A percentile compares a stretch with the other conserved stretches of the same genome.
phyloP scores from a whole-genome alignment of 1,140 invertebrate species.

The Aphaenogaster floridana region DNA sequence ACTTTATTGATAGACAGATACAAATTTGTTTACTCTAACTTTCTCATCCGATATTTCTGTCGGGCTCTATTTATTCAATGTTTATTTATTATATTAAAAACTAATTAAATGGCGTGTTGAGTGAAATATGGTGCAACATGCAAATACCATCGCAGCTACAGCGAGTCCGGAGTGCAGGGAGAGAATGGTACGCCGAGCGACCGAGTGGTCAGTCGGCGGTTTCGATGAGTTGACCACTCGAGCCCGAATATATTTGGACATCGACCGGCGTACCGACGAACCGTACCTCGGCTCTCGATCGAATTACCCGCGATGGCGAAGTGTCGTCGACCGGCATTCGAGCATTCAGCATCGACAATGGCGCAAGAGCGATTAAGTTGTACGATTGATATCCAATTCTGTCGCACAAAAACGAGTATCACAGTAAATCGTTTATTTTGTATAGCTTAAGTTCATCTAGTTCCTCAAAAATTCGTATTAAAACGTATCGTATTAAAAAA shows the following conservation, averaged over 20 bases:
- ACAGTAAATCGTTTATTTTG: background rate
- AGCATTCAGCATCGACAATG: conserved; percentile 1
- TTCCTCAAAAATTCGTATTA: background rate
- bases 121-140: conserved; percentile 22
- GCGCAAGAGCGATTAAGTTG: conserved; percentile 14
- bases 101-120: conserved; percentile 23
- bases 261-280: conserved; percentile 13
- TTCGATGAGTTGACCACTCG: conserved; percentile 58
- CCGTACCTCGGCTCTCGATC: conserved; percentile 25
- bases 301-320: conserved; percentile 35
- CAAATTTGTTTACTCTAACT: background rate
- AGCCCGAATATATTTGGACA: conserved; percentile 53
- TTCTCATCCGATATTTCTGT: background rate
- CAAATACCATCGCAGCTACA: conserved; percentile 28
- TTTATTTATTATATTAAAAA: conserved; percentile 28
- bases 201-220: conserved; percentile 27
- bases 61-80: background rate
- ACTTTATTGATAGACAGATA: background rate
- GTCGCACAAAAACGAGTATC: background rate
- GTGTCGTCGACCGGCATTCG: conserved; percentile 23
- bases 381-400: conserved; percentile 9
- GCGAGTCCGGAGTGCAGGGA: background rate
- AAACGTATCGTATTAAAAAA: background rate
- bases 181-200: conserved; percentile 35
- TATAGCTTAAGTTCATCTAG: background rate